These are phyloP conservation scores for Lissocephala sabroskyi DNA, from an alignment of 2,888 invertebrate genomes.

Conservation along the genomic window DNA sequence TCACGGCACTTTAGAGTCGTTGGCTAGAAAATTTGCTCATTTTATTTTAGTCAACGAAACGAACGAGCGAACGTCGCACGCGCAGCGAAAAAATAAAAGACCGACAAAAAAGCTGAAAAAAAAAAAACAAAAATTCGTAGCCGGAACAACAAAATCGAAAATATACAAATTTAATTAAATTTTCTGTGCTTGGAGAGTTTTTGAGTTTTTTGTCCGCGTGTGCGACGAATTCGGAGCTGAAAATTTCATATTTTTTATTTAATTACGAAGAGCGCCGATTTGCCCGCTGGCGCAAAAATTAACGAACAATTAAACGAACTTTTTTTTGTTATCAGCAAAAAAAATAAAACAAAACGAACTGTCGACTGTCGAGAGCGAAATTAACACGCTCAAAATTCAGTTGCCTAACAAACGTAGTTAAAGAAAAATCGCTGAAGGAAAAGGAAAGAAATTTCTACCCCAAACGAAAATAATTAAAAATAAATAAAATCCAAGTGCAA, in stretches of 20 bases:
- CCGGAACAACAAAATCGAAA: conserved; percentile 19
- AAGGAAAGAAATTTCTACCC: background rate
- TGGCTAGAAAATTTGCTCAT: conserved; percentile 37
- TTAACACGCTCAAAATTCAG: background rate
- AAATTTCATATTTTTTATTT: no score
- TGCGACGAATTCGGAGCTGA: conserved; percentile 18
- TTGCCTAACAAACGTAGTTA: background rate
- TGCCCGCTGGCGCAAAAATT: conserved; percentile 30
- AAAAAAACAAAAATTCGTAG: conserved; percentile 4
- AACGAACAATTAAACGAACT: conserved; percentile 22
- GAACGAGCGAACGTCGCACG: conserved; percentile 66
- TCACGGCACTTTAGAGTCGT: no score
- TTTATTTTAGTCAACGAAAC: conserved; percentile 67
- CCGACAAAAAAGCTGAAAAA: conserved; percentile 2
- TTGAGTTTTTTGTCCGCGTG: conserved; percentile 25
- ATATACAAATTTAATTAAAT: conserved; percentile 9
- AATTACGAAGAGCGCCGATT: conserved; percentile 10
- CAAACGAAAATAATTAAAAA: background rate
- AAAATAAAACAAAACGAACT: conserved; percentile 2
- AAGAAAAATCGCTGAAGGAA: background rate
- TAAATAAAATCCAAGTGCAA: background rate
- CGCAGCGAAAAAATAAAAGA: background rate
- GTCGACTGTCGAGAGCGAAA: background rate
- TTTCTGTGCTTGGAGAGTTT: conserved; percentile 18
- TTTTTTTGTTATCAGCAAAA: conserved; percentile 6